These are phyloP conservation scores for Dasyurus viverrinus DNA, from an alignment of 2,113 vertebrate genomes.

Conservation along the genomic window DNA sequence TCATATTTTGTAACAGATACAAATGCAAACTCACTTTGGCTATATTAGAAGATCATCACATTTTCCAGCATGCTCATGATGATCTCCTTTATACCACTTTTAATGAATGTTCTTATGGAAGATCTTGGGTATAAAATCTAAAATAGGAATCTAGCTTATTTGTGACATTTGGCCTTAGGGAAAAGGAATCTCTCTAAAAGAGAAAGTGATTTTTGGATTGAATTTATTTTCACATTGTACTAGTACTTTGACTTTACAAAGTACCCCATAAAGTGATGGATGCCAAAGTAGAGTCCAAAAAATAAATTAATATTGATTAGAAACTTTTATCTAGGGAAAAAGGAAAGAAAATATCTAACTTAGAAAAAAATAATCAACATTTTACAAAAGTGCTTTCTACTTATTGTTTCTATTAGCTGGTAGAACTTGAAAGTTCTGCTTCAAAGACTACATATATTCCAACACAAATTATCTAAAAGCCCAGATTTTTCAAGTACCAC, in stretches of 20 bases:
- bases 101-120: neutral
- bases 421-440: constrained; percentile 18
- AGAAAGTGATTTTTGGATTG: neutral
- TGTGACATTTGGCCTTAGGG: neutral
- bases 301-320: neutral
- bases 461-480: constrained; percentile 6
- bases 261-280: neutral
- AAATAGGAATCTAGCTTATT: neutral
- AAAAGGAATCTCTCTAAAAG: neutral
- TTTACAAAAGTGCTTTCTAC: neutral
- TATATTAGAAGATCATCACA: neutral
- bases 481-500: constrained; percentile 10
- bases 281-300: neutral
- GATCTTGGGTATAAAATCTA: neutral
- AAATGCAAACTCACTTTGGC: neutral
- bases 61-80: neutral
- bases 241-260: neutral
- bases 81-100: neutral
- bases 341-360: neutral
- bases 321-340: constrained; percentile 16
- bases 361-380: neutral
- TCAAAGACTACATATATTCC: neutral
- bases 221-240: neutral
- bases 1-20: neutral
- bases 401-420: neutral